Conservation (phyloP, 2,888 invertebrate species). For the Vesta saturnalis region DNA sequence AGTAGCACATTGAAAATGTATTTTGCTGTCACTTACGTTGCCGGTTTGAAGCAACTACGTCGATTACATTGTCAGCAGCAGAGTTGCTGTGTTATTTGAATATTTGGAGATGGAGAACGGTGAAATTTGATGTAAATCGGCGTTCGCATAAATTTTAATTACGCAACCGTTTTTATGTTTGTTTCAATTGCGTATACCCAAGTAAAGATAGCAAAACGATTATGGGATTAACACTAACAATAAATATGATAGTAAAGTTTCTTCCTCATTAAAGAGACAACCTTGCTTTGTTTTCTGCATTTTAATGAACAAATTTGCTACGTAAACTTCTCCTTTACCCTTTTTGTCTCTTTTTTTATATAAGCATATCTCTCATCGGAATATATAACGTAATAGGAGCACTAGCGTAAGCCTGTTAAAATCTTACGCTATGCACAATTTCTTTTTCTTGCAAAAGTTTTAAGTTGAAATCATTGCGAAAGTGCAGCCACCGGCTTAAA, state of each 20-base stretch:
- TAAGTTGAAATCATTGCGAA: slow-evolving; percentile 37
- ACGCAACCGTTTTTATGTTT: slow-evolving; percentile 9
- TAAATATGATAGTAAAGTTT: neutral
- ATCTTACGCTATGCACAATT: slow-evolving; percentile 38
- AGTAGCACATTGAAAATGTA: neutral
- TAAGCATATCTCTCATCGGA: neutral
- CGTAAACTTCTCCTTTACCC: neutral
- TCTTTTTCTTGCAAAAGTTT: slow-evolving; percentile 40
- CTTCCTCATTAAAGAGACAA: neutral
- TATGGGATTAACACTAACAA: too few relatives aligned
- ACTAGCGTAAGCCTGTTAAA: slow-evolving; percentile 13
- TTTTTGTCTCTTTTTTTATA: neutral
- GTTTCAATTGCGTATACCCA: neutral
- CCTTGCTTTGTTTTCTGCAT: neutral
- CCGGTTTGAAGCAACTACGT: neutral
- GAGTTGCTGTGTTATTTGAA: neutral
- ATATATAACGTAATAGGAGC: neutral
- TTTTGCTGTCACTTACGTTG: neutral
- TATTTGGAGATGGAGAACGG: neutral
- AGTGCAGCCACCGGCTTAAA: slow-evolving; percentile 33
- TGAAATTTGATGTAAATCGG: neutral
- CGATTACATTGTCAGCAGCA: neutral
- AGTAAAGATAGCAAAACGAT: neutral
- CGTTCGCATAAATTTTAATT: slow-evolving; percentile 6
- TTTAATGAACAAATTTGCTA: neutral